phyloP scores from a whole-genome alignment of 2,797 vertebrate species.

The Borostomias antarcticus region DNA sequence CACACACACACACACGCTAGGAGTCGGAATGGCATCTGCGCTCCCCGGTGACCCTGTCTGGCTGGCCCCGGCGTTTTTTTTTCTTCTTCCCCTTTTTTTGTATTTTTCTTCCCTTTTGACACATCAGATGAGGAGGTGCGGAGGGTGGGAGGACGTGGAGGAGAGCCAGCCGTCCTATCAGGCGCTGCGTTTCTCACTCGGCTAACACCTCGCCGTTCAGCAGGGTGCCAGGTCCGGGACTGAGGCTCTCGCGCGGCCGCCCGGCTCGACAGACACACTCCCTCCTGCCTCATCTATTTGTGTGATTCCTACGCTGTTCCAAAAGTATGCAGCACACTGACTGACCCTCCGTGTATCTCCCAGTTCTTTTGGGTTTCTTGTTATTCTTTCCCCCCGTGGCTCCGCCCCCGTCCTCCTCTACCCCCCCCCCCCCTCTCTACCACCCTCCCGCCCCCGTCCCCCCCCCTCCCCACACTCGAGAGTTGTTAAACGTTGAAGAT shows the following conservation, averaged over 20 bases:
- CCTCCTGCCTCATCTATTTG: not conserved
- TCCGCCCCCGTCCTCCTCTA: constrained; percentile 5
- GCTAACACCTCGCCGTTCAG: constrained; percentile 74
- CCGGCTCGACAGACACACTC: not conserved
- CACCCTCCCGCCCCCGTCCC: constrained; percentile 16
- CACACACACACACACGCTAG: constrained; percentile 9
- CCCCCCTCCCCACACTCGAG: not conserved
- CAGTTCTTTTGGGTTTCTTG: not conserved
- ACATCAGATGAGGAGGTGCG: constrained; percentile 78
- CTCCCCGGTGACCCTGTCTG: constrained; percentile 70
- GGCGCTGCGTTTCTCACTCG: constrained; percentile 73
- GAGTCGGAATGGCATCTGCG: constrained; percentile 62
- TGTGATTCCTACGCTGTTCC: not conserved
- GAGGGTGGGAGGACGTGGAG: constrained; percentile 74
- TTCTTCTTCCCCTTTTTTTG: too few species aligned
- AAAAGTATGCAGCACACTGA: not conserved
- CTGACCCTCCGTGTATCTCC: not conserved
- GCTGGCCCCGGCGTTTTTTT: constrained; percentile 45
- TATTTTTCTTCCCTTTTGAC: too few species aligned
- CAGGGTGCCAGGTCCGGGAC: constrained; percentile 68
- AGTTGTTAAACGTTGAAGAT: not conserved
- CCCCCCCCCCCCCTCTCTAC: constrained; percentile 10
- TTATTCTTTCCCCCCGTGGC: constrained; percentile 23
- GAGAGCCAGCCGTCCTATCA: constrained; percentile 70
- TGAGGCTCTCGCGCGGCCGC: not conserved